Evolutionary conservation across 2,113 vertebrate genomes (phyloP).

Genomic region (Proterorhinus semilunaris): DNA sequence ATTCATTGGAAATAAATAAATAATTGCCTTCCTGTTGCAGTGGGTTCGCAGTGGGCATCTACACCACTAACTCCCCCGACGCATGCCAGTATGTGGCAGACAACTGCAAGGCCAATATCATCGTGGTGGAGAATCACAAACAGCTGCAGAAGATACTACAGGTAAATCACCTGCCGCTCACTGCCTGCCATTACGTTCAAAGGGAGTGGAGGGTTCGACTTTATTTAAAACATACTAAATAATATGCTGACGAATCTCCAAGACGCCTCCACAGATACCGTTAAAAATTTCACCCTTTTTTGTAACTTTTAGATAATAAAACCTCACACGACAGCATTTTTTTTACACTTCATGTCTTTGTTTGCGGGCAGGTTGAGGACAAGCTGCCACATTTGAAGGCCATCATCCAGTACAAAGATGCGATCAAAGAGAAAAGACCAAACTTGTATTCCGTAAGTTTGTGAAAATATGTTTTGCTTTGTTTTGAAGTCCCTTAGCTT

Average conservation of each 20-base stretch:
- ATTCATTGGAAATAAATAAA: not conserved
- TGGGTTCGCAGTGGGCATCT: conserved; percentile 91
- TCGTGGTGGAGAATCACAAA: conserved; percentile 89
- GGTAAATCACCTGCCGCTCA: conserved; percentile 68
- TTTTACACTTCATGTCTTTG: not conserved
- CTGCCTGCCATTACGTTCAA: not conserved
- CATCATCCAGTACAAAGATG: conserved; percentile 85
- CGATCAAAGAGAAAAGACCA: conserved; percentile 75
- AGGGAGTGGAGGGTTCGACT: no score
- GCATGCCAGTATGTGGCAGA: conserved; percentile 86
- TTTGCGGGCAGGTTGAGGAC: conserved; percentile 73
- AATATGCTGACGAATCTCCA: no score
- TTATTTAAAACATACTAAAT: no score
- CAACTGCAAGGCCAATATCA: conserved; percentile 81
- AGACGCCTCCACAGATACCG: not conserved
- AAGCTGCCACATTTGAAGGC: conserved; percentile 85
- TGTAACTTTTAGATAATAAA: not conserved
- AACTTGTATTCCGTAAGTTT: conserved; percentile 85
- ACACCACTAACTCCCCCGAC: conserved; percentile 89
- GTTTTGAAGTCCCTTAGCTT: no score
- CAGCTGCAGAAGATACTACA: conserved; percentile 91
- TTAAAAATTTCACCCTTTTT: not conserved
- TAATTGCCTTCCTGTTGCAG: conserved; percentile 61
- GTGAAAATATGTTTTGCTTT: not conserved
- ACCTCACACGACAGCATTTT: no score